A percentile compares a stretch with the other conserved stretches of the same genome.
Evolutionary conservation across 2,113 vertebrate genomes (phyloP).

Genomic region (Empidonax alnorum): DNA sequence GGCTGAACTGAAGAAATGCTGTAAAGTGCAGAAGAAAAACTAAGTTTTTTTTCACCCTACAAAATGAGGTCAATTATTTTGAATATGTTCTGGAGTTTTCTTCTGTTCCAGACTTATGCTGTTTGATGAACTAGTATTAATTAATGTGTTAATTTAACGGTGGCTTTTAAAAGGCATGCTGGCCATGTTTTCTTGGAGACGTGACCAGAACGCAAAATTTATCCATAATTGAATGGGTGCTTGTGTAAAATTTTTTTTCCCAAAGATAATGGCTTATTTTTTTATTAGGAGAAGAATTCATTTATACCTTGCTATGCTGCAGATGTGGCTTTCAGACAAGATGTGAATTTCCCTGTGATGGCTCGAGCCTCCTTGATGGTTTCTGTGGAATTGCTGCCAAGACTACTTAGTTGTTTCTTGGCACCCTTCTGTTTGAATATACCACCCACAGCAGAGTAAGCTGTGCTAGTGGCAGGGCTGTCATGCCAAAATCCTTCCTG

Average conservation of each 20-base stretch:
- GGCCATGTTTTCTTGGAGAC: not conserved
- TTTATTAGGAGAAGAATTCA: not conserved
- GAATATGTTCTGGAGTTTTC: not conserved
- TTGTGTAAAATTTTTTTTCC: not conserved
- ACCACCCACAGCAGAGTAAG: not conserved
- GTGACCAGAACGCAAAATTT: not conserved
- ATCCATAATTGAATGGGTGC: not conserved
- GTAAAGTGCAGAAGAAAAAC: not conserved
- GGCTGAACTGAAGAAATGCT: not conserved
- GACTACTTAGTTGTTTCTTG: rapidly evolving
- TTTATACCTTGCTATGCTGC: not conserved
- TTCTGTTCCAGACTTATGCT: not conserved
- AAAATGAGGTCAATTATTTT: not conserved
- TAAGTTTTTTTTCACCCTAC: not conserved
- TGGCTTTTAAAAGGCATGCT: not conserved
- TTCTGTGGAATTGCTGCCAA: not conserved
- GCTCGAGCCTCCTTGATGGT: not conserved
- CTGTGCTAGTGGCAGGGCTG: not conserved
- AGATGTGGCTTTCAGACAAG: not conserved
- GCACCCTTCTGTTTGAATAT: not conserved
- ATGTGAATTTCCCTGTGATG: not conserved
- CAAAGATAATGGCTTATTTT: not conserved
- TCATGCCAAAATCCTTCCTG: not conserved
- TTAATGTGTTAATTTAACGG: not conserved
- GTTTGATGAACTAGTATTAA: not conserved